These are phyloP conservation scores for Aurelia sp. DNA, from an alignment of 30 jellyfish, hydroid and myxozoan species.

Conservation along the genomic window DNA sequence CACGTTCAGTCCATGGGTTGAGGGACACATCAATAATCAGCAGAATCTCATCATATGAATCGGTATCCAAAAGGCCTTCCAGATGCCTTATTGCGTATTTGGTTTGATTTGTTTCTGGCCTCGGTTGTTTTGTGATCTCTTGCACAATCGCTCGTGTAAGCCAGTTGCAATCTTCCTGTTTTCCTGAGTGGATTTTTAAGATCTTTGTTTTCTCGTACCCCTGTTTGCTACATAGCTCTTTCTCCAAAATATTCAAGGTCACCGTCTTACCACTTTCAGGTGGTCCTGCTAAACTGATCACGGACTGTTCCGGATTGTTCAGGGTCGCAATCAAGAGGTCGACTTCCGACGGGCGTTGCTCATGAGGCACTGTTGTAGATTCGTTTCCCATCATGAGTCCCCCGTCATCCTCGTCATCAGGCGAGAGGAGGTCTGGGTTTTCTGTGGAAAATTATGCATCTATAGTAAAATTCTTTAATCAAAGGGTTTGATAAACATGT, in stretches of 20 bases:
- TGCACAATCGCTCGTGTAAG: slow-evolving; percentile 26
- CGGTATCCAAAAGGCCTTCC: slow-evolving; percentile 15
- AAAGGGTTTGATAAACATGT: too few species aligned
- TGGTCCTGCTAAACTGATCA: slow-evolving; percentile 61
- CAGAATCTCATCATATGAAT: slow-evolving; percentile 12
- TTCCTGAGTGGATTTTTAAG: slow-evolving; percentile 7
- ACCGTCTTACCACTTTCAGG: slow-evolving; percentile 46
- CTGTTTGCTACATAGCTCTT: not conserved
- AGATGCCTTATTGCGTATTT: slow-evolving; percentile 1
- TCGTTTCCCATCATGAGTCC: too few species aligned
- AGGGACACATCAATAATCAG: slow-evolving; percentile 44
- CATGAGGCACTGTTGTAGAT: too few species aligned
- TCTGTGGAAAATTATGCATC: too few species aligned
- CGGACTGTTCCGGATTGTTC: slow-evolving; percentile 1
- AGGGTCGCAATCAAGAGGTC: not conserved
- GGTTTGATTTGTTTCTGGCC: slow-evolving; percentile 2
- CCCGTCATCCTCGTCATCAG: too few species aligned
- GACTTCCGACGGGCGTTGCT: too few species aligned
- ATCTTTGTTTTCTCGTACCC: slow-evolving; percentile 8
- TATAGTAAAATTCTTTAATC: too few species aligned
- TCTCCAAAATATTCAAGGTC: slow-evolving; percentile 23
- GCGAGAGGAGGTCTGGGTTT: too few species aligned
- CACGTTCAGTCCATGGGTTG: slow-evolving; percentile 10
- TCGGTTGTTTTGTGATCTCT: slow-evolving; percentile 11
- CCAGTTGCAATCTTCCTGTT: slow-evolving; percentile 6